These are phyloP conservation scores for Ardeotis arabs DNA, from an alignment of 2,113 vertebrate genomes.

Conservation along the genomic window DNA sequence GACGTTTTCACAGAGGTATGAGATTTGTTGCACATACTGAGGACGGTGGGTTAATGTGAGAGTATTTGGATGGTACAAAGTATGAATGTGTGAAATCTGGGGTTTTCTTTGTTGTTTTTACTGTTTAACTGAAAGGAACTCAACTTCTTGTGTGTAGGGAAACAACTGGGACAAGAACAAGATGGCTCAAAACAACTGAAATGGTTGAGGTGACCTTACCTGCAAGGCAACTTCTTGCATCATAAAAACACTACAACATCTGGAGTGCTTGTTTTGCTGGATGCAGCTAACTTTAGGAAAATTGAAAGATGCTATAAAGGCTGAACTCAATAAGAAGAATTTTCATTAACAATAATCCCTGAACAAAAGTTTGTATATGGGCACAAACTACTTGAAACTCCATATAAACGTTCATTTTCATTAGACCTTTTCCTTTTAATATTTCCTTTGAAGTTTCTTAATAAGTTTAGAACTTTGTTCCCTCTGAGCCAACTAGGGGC, in stretches of 20 bases:
- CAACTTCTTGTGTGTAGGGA: background rate
- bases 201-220: background rate
- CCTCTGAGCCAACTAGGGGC: background rate
- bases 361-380: conserved; percentile 30
- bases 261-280: background rate
- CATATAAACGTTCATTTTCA: background rate
- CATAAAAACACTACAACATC: background rate
- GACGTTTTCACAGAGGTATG: background rate
- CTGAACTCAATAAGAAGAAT: conserved; percentile 9
- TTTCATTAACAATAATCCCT: conserved; percentile 28
- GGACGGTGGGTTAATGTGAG: background rate
- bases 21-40: background rate
- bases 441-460: conserved; percentile 47
- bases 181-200: background rate
- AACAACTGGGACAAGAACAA: background rate
- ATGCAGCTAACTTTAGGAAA: background rate
- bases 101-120: background rate
- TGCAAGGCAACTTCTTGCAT: background rate
- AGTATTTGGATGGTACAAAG: background rate
- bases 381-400: conserved; percentile 3
- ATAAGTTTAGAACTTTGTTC: conserved; percentile 1
- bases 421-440: conserved; percentile 16
- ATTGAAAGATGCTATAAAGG: background rate
- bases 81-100: background rate
- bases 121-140: background rate